Base-by-base conservation (phyloP, 2,797 vertebrate species). In the Pyrocephalus nanus region DNA sequence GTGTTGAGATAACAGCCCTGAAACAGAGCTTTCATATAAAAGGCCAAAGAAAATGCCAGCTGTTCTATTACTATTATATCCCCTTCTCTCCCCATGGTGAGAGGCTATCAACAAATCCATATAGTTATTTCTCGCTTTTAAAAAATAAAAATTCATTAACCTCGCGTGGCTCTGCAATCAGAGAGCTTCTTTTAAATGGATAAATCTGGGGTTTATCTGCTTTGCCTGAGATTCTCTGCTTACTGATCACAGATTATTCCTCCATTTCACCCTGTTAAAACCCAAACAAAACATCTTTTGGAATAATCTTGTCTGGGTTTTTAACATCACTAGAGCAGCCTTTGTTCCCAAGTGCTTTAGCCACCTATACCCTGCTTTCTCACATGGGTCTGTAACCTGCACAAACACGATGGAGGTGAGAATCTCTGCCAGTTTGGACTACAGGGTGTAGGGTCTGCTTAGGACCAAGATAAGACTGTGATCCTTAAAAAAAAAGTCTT, bases 241-340 rank as follows among this genome's bases (percentile, higher is more conserved):
- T 81, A 94, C 96, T 95, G 91, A 96, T 97, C 92, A 80, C 93
- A 95, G 96, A 95, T 97, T 97, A 96, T 94, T 94, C 73, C 86
- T 94, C 86, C 86, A 93, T 96, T 96, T 94, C 71, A 76, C 91
- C 40, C 79, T 25, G 65, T 57, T 95, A 94, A 97, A 96, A 91
- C 79, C 88, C 73, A 86, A 95, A 94, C 85, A 92, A 97, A 97
- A 94, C 57, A 80, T 88, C 82, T 95, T 96, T 88, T 78, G 81
- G 91, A 95, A 94, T 96, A 90, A 96, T 92, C 74, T 88, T 81
- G 78, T 94, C 88, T 92, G 79, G 73, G 69, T 47, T 96, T 95
- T 81, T 77, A 90, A 67, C 57, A 69, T 79, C 60, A 34, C 51
- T 48, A 79, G 64, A 88, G 43, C 43, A 70, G 80, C 10, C n/a